These are phyloP conservation scores for Pseudococcus viburni DNA, from an alignment of 2,888 invertebrate species.

Conservation along the genomic window DNA sequence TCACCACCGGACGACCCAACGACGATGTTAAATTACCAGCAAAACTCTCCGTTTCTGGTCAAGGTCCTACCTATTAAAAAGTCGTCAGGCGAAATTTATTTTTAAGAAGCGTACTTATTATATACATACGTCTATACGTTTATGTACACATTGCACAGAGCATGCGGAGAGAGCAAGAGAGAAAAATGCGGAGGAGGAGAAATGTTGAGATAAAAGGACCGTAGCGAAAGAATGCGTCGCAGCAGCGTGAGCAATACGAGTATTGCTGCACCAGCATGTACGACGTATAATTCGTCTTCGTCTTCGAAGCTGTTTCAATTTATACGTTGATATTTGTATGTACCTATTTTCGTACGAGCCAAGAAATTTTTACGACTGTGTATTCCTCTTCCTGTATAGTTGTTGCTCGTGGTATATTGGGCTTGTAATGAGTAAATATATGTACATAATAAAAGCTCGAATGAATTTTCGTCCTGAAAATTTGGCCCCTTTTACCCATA, in stretches of 20 bases:
- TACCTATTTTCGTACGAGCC: too few relatives aligned
- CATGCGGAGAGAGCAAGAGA: too few relatives aligned
- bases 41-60: slow-evolving; percentile 20
- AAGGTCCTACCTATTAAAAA: slow-evolving; percentile 25
- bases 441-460: background rate
- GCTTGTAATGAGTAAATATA: background rate
- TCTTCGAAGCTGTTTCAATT: too few relatives aligned
- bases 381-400: background rate
- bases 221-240: too few relatives aligned
- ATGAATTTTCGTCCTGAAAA: background rate
- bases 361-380: background rate
- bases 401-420: background rate
- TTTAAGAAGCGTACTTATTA: background rate
- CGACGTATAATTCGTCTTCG: too few relatives aligned
- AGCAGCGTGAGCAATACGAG: background rate
- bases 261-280: background rate
- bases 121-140: background rate
- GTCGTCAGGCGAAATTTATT: slow-evolving; percentile 20
- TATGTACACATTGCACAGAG: background rate
- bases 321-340: too few relatives aligned
- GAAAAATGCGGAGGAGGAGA: background rate
- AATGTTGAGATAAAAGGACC: background rate
- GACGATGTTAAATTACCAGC: background rate
- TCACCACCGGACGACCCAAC: too few relatives aligned
- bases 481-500: background rate